A percentile compares a stretch with the other conserved stretches of the same genome.
Evolutionary conservation across 2,797 vertebrate species (phyloP).

Genomic region (Glyptemys insculpta): DNA sequence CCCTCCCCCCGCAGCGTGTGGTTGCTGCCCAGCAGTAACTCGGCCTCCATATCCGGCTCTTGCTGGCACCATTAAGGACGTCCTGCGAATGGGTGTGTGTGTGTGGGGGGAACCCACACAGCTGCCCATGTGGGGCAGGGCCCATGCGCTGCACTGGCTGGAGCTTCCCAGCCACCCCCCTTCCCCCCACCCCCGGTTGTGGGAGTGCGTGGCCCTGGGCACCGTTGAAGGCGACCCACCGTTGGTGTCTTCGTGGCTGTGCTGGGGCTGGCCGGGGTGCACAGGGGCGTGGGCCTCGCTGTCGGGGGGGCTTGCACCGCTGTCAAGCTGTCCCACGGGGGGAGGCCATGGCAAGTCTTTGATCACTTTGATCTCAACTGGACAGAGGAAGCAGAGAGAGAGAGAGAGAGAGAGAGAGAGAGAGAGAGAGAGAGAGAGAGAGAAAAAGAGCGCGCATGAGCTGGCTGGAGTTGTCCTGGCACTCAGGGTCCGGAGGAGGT

Average conservation of each 20-base stretch:
- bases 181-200: neutral
- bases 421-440: too few species aligned
- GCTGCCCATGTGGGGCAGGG: neutral
- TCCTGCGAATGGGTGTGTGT: neutral
- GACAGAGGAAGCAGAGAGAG: constrained; percentile 69
- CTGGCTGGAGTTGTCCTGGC: constrained; percentile 68
- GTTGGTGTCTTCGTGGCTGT: constrained; percentile 91
- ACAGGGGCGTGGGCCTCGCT: constrained; percentile 87
- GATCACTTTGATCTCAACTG: constrained; percentile 99
- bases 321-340: constrained; percentile 97
- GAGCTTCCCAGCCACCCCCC: neutral
- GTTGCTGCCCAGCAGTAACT: neutral
- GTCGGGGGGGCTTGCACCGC: constrained; percentile 86
- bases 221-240: constrained; percentile 86
- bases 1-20: too few species aligned
- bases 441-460: constrained; percentile 46
- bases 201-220: neutral
- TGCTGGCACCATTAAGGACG: neutral
- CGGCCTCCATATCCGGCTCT: neutral
- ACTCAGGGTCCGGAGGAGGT: constrained; percentile 57
- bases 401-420: constrained; percentile 63
- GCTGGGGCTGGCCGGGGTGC: constrained; percentile 81
- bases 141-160: rapidly evolving
- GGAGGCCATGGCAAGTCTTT: constrained; percentile 99
- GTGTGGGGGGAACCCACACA: too few species aligned